Conservation (phyloP, 1,140 invertebrate genomes). For the Rhyacophila brunnea region DNA sequence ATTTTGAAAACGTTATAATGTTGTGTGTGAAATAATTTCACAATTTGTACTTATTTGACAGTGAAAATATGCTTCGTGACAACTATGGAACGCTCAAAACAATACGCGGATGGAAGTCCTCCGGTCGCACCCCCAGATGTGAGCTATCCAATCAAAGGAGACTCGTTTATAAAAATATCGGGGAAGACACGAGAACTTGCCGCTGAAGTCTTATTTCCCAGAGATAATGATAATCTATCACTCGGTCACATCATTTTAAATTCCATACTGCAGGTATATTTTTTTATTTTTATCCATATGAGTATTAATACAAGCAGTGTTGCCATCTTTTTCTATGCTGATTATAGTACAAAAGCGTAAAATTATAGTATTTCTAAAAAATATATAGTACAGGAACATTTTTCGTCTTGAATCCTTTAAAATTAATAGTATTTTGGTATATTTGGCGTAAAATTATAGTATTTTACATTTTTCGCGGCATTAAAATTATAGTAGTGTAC, state of each 20-base stretch:
- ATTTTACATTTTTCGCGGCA: too few species aligned
- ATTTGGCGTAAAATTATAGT: too few species aligned
- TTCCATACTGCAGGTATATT: slow-evolving; percentile 71
- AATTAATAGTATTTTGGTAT: too few species aligned
- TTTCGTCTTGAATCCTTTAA: too few species aligned
- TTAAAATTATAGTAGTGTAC: too few species aligned
- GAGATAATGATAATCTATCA: slow-evolving; percentile 80
- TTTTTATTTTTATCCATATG: too few species aligned
- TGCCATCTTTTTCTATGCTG: too few species aligned
- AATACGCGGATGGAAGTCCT: slow-evolving; percentile 53
- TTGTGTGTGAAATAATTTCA: background rate
- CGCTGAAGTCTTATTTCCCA: slow-evolving; percentile 81
- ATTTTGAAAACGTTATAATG: slow-evolving; percentile 1
- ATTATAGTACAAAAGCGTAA: too few species aligned
- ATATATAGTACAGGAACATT: too few species aligned
- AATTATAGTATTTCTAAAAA: too few species aligned
- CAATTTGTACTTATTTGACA: slow-evolving; percentile 26
- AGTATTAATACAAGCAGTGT: too few species aligned
- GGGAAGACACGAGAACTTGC: slow-evolving; percentile 74
- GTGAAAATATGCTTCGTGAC: slow-evolving; percentile 82
- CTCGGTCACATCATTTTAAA: slow-evolving; percentile 83
- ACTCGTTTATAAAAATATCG: slow-evolving; percentile 61
- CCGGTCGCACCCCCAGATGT: slow-evolving; percentile 59
- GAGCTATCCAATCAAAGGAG: slow-evolving; percentile 69
- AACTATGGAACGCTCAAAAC: slow-evolving; percentile 64